A percentile compares a stretch with the other conserved stretches of the same genome.
Conservation (phyloP, 2,113 vertebrate genomes). For the Colius striatus region DNA sequence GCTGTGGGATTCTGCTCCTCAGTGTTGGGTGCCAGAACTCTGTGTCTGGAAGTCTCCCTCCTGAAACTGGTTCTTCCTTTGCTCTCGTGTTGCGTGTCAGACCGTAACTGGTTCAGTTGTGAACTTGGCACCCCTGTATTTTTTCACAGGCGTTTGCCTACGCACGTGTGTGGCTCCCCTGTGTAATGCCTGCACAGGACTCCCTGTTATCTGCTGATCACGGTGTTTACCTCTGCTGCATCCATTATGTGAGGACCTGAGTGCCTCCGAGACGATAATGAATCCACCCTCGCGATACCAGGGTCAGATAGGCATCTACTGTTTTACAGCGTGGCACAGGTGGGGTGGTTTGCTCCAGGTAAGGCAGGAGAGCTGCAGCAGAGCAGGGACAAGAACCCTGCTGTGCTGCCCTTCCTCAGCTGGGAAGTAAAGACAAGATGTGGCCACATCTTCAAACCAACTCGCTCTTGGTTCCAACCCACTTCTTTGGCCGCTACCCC, state of each 20-base stretch:
- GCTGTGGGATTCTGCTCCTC: not conserved
- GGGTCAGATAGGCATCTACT: not conserved
- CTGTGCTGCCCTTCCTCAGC: not conserved
- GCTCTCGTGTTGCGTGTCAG: not conserved
- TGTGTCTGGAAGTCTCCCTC: not conserved
- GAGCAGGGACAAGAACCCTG: not conserved
- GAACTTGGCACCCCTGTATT: not conserved
- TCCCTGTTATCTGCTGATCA: not conserved
- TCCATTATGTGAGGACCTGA: not conserved
- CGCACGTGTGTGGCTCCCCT: rapidly evolving
- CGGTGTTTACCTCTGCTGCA: not conserved
- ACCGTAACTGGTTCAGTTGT: not conserved
- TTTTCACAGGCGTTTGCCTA: not conserved
- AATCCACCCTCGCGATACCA: rapidly evolving
- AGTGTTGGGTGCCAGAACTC: not conserved
- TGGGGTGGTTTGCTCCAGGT: not conserved
- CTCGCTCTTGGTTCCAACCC: rapidly evolving
- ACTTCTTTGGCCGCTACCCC: rapidly evolving
- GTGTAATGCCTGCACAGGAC: not conserved
- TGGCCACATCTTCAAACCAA: not conserved
- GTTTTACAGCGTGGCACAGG: not conserved
- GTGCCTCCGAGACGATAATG: not conserved
- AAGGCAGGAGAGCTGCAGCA: not conserved
- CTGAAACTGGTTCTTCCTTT: not conserved
- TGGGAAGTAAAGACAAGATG: not conserved